Percentiles rank a stretch among this genome's conserved stretches.
Evolutionary conservation across 2,888 invertebrate genomes (phyloP).

Genomic region (Mystacides longicornis): DNA sequence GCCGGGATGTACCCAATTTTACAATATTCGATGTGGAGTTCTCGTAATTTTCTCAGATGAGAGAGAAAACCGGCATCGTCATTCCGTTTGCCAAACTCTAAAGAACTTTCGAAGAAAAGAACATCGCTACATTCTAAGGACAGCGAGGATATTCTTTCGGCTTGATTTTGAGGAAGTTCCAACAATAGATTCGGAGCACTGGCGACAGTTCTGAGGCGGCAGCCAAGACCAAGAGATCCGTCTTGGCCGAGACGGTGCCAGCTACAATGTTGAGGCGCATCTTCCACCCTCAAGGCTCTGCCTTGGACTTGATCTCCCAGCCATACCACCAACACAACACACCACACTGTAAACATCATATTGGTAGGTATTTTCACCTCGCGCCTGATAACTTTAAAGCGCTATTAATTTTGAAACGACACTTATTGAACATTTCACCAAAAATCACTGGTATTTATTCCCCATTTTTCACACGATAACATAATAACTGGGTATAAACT

Average conservation of each 20-base stretch:
- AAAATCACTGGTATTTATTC: constrained; percentile 6
- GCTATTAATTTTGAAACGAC: neutral
- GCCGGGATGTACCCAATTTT: constrained; percentile 69
- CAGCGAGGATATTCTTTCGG: constrained; percentile 60
- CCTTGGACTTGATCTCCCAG: constrained; percentile 4
- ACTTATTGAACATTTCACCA: constrained; percentile 18
- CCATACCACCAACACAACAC: constrained; percentile 1
- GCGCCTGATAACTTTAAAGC: neutral
- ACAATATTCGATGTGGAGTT: constrained; percentile 66
- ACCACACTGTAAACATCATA: constrained; percentile 6
- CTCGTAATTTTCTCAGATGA: constrained; percentile 56
- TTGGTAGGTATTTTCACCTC: constrained; percentile 4
- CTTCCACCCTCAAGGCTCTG: constrained; percentile 35
- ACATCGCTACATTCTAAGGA: constrained; percentile 66
- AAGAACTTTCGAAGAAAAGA: constrained; percentile 63
- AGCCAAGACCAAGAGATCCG: constrained; percentile 49
- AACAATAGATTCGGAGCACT: constrained; percentile 58
- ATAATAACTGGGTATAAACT: neutral
- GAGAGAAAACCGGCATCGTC: constrained; percentile 53
- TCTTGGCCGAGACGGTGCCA: constrained; percentile 56
- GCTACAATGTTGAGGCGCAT: constrained; percentile 65
- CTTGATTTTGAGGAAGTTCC: constrained; percentile 55
- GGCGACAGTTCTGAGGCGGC: constrained; percentile 59
- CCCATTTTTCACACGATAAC: neutral
- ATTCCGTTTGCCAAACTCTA: constrained; percentile 48